phyloP scores from a whole-genome alignment of 2,113 vertebrate species.

The Catharus fuscescens region DNA sequence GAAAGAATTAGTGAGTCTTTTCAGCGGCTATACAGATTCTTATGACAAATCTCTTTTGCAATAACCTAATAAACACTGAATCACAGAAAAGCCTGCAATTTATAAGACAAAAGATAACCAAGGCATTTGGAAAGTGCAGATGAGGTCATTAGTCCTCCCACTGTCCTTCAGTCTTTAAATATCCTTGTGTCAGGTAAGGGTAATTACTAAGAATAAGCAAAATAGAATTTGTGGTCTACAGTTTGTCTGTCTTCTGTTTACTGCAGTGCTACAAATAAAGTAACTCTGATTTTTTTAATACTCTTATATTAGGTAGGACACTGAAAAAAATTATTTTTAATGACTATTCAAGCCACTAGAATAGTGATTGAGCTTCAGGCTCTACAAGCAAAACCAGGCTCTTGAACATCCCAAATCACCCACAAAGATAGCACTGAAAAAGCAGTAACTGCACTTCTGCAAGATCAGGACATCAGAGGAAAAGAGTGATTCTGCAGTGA shows the following conservation, averaged over 20 bases:
- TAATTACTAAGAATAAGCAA: not conserved
- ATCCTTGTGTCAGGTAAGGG: not conserved
- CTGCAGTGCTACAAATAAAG: not conserved
- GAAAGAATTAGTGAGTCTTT: not conserved
- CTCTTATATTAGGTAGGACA: not conserved
- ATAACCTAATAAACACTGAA: constrained; percentile 2
- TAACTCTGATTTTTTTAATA: not conserved
- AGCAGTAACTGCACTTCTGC: not conserved
- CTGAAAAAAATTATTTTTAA: not conserved
- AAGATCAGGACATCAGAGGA: not conserved
- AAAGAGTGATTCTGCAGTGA: not conserved
- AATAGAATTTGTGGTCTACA: not conserved
- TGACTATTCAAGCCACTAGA: not conserved
- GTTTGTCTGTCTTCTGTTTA: not conserved
- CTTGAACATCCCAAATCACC: not conserved
- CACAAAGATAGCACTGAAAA: not conserved
- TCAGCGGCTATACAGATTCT: not conserved
- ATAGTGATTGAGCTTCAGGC: not conserved
- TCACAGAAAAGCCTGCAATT: not conserved
- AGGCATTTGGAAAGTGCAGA: not conserved
- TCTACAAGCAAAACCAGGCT: not conserved
- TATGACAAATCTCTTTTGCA: not conserved
- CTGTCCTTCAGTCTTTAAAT: not conserved
- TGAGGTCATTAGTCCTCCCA: not conserved
- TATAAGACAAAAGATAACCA: not conserved